phyloP scores from a whole-genome alignment of 2,113 vertebrate genomes.

The Naja naja region DNA sequence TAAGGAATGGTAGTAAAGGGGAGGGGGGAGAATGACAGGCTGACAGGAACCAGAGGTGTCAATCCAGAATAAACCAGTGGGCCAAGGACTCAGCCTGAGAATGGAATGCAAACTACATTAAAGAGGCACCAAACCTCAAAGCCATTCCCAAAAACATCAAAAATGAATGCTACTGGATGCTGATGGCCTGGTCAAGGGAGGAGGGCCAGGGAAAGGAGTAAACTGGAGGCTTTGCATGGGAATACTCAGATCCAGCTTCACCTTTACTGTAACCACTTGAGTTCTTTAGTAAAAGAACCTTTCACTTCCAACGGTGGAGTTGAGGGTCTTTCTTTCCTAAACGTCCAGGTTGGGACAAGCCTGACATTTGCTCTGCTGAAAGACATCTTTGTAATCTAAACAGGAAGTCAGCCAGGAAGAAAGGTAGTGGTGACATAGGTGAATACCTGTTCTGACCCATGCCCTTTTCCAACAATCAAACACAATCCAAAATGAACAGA shows the following conservation, averaged over 20 bases:
- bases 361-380: background rate
- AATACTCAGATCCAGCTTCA: background rate
- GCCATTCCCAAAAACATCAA: background rate
- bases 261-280: background rate
- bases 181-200: background rate
- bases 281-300: background rate
- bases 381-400: constrained; percentile 24
- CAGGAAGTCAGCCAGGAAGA: constrained; percentile 21
- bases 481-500: no score
- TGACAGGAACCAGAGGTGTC: background rate
- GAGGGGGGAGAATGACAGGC: background rate
- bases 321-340: background rate
- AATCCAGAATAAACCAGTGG: background rate
- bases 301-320: background rate
- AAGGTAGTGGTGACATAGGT: constrained; percentile 57
- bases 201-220: background rate
- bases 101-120: background rate
- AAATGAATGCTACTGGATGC: background rate
- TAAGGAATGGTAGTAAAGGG: background rate
- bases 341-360: background rate
- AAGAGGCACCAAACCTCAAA: background rate
- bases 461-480: no score
- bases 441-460: no score
- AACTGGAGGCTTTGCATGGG: background rate
- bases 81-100: background rate